Evolutionary conservation across 2,888 invertebrate genomes (phyloP).

Genomic region (Spilarctia lutea): DNA sequence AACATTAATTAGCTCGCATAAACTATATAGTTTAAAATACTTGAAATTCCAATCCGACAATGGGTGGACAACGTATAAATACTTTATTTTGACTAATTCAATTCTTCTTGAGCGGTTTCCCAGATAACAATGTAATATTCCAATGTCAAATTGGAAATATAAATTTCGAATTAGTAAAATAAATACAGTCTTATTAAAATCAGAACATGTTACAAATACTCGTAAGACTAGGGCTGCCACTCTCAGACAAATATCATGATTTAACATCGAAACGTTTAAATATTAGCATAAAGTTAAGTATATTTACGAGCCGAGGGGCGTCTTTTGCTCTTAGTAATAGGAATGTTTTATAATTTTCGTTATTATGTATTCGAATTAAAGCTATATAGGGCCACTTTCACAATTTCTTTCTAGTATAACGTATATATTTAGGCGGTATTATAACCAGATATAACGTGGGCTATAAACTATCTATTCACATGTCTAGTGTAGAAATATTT

Average conservation of each 20-base stretch:
- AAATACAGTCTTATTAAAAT: constrained; percentile 78
- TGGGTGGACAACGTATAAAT: constrained; percentile 46
- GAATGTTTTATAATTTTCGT: constrained; percentile 57
- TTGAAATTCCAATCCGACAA: constrained; percentile 43
- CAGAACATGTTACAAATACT: constrained; percentile 67
- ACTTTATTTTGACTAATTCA: constrained; percentile 50
- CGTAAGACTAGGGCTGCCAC: constrained; percentile 71
- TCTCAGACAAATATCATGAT: constrained; percentile 63
- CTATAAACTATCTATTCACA: constrained; percentile 42
- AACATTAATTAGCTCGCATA: constrained; percentile 67
- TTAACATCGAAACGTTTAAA: constrained; percentile 60
- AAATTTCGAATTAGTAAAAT: constrained; percentile 42
- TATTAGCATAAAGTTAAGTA: constrained; percentile 62
- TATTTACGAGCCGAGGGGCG: constrained; percentile 62
- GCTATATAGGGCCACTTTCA: constrained; percentile 51
- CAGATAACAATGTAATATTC: constrained; percentile 35
- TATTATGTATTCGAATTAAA: constrained; percentile 47
- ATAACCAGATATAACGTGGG: constrained; percentile 32
- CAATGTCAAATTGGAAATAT: constrained; percentile 21
- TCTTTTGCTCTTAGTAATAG: constrained; percentile 61
- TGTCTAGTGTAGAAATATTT: constrained; percentile 27
- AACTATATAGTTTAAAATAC: constrained; percentile 64
- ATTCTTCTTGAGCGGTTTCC: constrained; percentile 50
- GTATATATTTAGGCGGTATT: constrained; percentile 48
- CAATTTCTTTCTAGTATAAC: constrained; percentile 33